Base-by-base conservation (phyloP, 2,113 vertebrate species). In the Peromyscus maniculatus region DNA sequence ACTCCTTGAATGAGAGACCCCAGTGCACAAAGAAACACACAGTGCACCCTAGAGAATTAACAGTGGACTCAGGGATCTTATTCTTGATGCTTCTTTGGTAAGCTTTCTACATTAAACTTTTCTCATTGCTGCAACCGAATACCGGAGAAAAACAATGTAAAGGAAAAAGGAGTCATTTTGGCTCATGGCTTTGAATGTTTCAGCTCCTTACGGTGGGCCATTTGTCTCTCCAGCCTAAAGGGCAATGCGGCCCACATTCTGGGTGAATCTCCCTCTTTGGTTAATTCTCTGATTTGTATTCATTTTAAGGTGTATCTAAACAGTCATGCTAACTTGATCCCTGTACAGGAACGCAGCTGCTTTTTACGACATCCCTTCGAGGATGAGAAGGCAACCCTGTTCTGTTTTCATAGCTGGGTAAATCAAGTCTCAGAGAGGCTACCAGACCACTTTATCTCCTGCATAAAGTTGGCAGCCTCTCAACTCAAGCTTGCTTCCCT, bases 51-150 rank as follows among this genome's bases (percentile, higher is more conserved):
- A 64, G 59, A 55, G 77, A 87, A 92, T 21, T 24, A 36, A 87
- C 4, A 36, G 26, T 10, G 10, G 4, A 74, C 26, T 49, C 9
- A 21, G 72, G 39, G 72, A 43, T 87, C 67, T 52, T 49, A 4
- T 36, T 74, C 89, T 75, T 39, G 5, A 28, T 67, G 33, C 52
- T 66, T 52, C 36, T 84, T 49, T 57, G 46, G 31, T 11, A 22
- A 71, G 43, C 57, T 95, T 92, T 89, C 93, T 82, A 57, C 69
- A 69, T 36, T 80, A 80, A 95, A 49, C 67, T 22, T 72, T 88
- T 72, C 67, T 57, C 24, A 11, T 24, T 52, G 49, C 21, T 71
- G 87, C 10, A 55, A 71, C 46, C 19, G 5, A 88, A 88, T 28
- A 72, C 33, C 69, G 26, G 22, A 74, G 33, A 88, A 52, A 71